Evolutionary conservation across 2,888 invertebrate genomes (phyloP).

Genomic region (Dryobota labecula): DNA sequence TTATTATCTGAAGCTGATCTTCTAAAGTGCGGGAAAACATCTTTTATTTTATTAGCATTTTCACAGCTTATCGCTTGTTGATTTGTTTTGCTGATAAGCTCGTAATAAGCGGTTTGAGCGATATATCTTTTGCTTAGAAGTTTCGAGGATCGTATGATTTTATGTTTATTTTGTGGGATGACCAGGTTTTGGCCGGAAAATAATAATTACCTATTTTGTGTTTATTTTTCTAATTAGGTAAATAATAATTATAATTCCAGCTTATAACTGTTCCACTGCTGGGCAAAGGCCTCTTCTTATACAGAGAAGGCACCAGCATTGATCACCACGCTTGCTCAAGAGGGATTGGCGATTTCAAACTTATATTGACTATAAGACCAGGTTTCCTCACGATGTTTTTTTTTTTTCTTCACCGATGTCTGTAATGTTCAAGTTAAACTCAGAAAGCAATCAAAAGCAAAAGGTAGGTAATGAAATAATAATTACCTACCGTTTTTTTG

Average conservation of each 20-base stretch:
- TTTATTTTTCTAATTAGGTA: not conserved
- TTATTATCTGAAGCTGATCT: constrained; percentile 33
- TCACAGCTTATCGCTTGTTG: constrained; percentile 47
- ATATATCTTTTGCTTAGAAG: constrained; percentile 33
- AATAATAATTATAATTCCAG: not conserved
- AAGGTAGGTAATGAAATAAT: too few relatives aligned
- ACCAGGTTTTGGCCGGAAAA: not conserved
- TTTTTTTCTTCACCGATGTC: too few relatives aligned
- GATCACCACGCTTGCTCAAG: too few relatives aligned
- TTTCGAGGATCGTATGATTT: constrained; percentile 23
- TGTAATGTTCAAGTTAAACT: too few relatives aligned
- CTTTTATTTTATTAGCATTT: constrained; percentile 27
- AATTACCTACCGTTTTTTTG: too few relatives aligned
- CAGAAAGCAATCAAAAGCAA: too few relatives aligned
- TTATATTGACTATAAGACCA: too few relatives aligned
- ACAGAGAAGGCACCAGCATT: too few relatives aligned
- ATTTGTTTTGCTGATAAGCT: constrained; percentile 44
- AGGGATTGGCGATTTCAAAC: too few relatives aligned
- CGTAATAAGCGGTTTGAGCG: constrained; percentile 38
- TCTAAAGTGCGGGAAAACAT: constrained; percentile 5
- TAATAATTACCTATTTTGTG: not conserved
- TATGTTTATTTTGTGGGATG: constrained; percentile 21
- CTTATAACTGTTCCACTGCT: too few relatives aligned
- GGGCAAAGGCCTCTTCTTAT: too few relatives aligned
- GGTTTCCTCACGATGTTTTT: too few relatives aligned